phyloP scores from a whole-genome alignment of 2,113 vertebrate species.

The Ochotona princeps region DNA sequence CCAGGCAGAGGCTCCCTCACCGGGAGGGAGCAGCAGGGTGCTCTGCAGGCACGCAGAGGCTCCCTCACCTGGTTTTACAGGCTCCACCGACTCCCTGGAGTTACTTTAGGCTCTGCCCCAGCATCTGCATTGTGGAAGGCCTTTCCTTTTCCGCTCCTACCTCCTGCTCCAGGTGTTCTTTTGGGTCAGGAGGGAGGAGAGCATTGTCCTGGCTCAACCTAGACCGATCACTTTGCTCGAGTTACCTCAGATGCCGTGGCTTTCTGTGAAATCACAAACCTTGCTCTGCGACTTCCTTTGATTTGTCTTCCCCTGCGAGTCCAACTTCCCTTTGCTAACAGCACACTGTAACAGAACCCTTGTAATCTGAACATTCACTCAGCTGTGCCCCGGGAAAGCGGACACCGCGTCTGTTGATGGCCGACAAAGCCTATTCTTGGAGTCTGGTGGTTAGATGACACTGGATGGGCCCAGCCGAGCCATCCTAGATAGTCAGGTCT shows the following conservation, averaged over 20 bases:
- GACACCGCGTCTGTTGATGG: slow-evolving; percentile 79
- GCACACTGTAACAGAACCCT: slow-evolving; percentile 49
- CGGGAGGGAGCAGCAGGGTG: background rate
- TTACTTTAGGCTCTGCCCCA: slow-evolving; percentile 51
- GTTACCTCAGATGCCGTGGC: slow-evolving; percentile 66
- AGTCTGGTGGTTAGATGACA: slow-evolving; percentile 89
- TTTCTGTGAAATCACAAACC: slow-evolving; percentile 69
- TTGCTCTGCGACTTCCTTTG: slow-evolving; percentile 62
- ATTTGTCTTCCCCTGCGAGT: slow-evolving; percentile 61
- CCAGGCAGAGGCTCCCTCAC: background rate
- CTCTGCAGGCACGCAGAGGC: background rate
- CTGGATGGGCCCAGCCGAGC: slow-evolving; percentile 66
- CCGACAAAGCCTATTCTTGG: slow-evolving; percentile 78
- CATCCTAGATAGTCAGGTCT: slow-evolving; percentile 85
- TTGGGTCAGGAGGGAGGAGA: slow-evolving; percentile 39
- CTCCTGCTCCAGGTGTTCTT: slow-evolving; percentile 54
- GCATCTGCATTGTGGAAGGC: slow-evolving; percentile 25
- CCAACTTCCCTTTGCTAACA: slow-evolving; percentile 70
- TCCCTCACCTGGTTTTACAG: slow-evolving; percentile 31
- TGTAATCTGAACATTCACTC: slow-evolving; percentile 79
- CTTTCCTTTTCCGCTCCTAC: background rate
- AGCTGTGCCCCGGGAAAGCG: slow-evolving; percentile 71
- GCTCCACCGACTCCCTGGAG: slow-evolving; percentile 33
- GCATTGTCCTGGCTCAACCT: slow-evolving; percentile 52
- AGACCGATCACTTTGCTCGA: slow-evolving; percentile 36